Evolutionary conservation across 2,888 invertebrate species (phyloP).

Genomic region (Ennomos quercinarius): DNA sequence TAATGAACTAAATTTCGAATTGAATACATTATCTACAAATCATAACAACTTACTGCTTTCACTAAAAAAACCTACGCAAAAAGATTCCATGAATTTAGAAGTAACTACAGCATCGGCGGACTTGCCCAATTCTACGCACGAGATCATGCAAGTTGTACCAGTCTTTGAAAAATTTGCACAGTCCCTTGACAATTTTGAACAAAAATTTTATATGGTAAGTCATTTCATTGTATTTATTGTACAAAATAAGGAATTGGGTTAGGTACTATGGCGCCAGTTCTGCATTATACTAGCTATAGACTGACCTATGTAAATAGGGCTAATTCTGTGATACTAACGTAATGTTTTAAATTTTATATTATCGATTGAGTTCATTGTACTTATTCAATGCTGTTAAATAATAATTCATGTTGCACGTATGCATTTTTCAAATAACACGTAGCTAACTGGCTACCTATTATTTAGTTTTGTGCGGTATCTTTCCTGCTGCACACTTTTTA

Average conservation of each 20-base stretch:
- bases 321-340: too few relatives aligned
- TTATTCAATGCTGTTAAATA: too few relatives aligned
- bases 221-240: background rate
- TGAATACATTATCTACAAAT: conserved; percentile 5
- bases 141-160: background rate
- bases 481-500: too few relatives aligned
- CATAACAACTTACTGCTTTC: background rate
- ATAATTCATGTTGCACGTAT: too few relatives aligned
- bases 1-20: conserved; percentile 13
- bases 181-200: conserved; percentile 53
- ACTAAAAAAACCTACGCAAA: background rate
- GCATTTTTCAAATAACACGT: too few relatives aligned
- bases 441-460: too few relatives aligned
- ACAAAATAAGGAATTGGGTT: background rate
- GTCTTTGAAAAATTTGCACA: conserved; percentile 6
- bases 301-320: too few relatives aligned
- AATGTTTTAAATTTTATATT: too few relatives aligned
- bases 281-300: too few relatives aligned
- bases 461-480: too few relatives aligned
- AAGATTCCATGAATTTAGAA: background rate
- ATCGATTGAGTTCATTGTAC: too few relatives aligned
- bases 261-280: too few relatives aligned
- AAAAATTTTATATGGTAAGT: conserved; percentile 57
- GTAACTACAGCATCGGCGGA: conserved; percentile 1
- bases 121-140: conserved; percentile 4